Percentiles rank a stretch among this genome's conserved stretches.
Conservation (phyloP, 2,888 invertebrate species). For the Hedya salicella region DNA sequence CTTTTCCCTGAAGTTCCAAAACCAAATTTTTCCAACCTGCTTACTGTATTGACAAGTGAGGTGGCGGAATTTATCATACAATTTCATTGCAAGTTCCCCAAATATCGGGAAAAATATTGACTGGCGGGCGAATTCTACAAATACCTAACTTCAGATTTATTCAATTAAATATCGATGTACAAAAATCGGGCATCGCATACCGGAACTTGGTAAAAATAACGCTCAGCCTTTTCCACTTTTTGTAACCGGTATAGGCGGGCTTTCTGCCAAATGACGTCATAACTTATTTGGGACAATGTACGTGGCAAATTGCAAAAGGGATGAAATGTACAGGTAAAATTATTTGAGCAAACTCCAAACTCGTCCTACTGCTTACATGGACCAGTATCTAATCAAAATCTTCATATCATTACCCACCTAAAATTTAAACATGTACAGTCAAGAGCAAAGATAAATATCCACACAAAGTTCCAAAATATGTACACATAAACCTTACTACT, state of each 20-base stretch:
- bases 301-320: constrained; percentile 10
- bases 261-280: constrained; percentile 37
- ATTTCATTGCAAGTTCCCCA: not conserved
- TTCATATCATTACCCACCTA: too few species aligned
- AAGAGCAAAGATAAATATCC: too few species aligned
- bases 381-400: too few species aligned
- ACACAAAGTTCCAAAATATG: too few species aligned
- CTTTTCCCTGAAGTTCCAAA: too few species aligned
- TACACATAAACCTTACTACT: too few species aligned
- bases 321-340: constrained; percentile 4
- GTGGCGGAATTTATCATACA: not conserved
- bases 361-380: too few species aligned
- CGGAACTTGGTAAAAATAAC: constrained; percentile 31
- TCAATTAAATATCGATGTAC: constrained; percentile 23
- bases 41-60: not conserved
- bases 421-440: too few species aligned
- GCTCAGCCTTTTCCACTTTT: constrained; percentile 31
- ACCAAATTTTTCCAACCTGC: too few species aligned
- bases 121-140: constrained; percentile 1
- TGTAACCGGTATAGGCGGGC: constrained; percentile 28
- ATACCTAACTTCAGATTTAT: not conserved
- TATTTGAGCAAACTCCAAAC: not conserved
- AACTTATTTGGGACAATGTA: constrained; percentile 23
- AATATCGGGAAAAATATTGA: not conserved
- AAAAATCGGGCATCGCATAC: constrained; percentile 8